A percentile compares a stretch with the other conserved stretches of the same genome.
Evolutionary conservation across 2,113 vertebrate species (phyloP).

Genomic region (Anthoscopus minutus): DNA sequence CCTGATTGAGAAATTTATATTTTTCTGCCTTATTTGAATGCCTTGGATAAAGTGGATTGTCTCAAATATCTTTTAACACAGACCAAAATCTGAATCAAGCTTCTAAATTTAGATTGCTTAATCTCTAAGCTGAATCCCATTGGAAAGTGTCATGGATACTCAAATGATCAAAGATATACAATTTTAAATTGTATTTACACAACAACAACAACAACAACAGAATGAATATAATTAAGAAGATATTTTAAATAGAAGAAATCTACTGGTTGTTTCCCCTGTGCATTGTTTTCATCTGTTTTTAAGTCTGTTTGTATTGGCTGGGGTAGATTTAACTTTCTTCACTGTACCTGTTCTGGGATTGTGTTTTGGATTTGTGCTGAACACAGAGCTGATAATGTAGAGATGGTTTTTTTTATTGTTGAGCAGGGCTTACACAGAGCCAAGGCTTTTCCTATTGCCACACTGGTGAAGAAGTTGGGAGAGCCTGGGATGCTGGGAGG

Average conservation of each 20-base stretch:
- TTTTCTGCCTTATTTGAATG: neutral
- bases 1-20: neutral
- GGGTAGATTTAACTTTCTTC: neutral
- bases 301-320: neutral
- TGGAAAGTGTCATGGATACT: neutral
- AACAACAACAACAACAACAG: neutral
- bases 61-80: neutral
- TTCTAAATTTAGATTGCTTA: neutral
- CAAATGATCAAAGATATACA: neutral
- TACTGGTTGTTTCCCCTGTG: rapidly evolving
- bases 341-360: neutral
- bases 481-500: rapidly evolving
- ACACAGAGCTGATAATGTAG: neutral
- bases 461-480: rapidly evolving
- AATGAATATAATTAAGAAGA: neutral
- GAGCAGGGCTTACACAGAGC: neutral
- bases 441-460: neutral
- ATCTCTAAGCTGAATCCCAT: neutral
- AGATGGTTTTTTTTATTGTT: neutral
- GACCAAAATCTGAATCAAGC: neutral
- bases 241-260: neutral
- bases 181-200: neutral
- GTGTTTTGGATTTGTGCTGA: neutral
- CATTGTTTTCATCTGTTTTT: neutral
- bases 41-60: rapidly evolving